Conservation (phyloP, 2,113 vertebrate genomes). For the Okapia johnstoni region DNA sequence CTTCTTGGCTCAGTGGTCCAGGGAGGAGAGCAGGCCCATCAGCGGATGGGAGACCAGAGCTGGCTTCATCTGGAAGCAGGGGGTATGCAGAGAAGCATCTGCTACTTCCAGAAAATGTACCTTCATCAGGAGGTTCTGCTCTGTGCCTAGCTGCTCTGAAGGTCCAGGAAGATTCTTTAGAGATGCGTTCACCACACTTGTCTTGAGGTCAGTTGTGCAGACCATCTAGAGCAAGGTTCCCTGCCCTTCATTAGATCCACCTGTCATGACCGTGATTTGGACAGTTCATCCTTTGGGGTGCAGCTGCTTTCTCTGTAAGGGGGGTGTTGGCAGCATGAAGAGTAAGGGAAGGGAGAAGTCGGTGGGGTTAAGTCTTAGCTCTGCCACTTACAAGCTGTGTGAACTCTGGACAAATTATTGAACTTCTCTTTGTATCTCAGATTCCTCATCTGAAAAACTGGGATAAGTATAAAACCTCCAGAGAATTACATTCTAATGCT, state of each 20-base stretch:
- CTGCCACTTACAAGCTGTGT: no score
- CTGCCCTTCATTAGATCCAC: background rate
- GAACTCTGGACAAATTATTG: background rate
- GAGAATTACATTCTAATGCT: background rate
- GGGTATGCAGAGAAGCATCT: background rate
- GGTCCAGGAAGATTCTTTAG: background rate
- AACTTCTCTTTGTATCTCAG: background rate
- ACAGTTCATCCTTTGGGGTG: background rate
- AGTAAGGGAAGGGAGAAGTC: background rate
- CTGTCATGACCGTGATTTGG: background rate
- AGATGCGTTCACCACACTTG: background rate
- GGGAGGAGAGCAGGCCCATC: background rate
- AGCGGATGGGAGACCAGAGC: background rate
- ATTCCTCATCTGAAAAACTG: background rate
- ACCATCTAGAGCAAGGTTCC: background rate
- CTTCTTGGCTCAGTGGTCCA: background rate
- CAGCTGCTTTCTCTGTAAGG: background rate
- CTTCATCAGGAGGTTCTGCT: background rate
- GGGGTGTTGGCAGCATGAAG: background rate
- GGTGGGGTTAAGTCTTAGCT: background rate
- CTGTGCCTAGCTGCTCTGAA: background rate
- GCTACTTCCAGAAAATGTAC: background rate
- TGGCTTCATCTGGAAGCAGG: background rate
- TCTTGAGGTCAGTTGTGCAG: background rate
- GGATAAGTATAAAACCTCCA: background rate